phyloP scores from a whole-genome alignment of 1,140 invertebrate genomes.

The Euglossa dilemma region DNA sequence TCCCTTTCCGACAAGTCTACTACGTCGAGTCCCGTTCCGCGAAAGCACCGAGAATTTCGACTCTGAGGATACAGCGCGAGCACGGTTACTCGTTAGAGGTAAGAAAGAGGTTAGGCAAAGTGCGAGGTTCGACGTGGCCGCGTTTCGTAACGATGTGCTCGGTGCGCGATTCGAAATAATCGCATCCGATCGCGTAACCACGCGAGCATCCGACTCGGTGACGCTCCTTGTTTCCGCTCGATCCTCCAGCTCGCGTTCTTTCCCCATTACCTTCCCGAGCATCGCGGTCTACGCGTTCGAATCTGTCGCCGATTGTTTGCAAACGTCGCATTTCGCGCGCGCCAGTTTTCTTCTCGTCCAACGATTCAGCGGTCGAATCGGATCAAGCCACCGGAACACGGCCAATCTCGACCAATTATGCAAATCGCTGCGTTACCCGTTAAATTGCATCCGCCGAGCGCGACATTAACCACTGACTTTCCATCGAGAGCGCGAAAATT shows the following conservation, averaged over 20 bases:
- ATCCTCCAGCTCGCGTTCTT: not conserved
- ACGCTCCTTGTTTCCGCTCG: not conserved
- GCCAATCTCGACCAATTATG: conserved; percentile 71
- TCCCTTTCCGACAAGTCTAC: too few relatives aligned
- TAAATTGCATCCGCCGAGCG: conserved; percentile 68
- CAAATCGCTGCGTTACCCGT: conserved; percentile 70
- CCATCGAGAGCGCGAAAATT: conserved; percentile 54
- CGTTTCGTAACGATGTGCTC: not conserved
- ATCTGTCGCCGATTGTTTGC: not conserved
- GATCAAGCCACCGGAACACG: conserved; percentile 24
- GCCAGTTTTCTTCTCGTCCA: not conserved
- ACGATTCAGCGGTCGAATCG: conserved; percentile 15
- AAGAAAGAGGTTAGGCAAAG: not conserved
- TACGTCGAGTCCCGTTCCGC: too few relatives aligned
- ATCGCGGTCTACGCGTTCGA: not conserved
- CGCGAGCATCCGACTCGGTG: too few relatives aligned
- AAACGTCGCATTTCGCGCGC: not conserved
- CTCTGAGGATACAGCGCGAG: too few relatives aligned
- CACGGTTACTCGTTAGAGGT: too few relatives aligned
- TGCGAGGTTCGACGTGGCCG: not conserved
- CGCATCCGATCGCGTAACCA: not conserved
- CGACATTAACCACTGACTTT: conserved; percentile 64
- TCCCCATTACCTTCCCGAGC: too few relatives aligned
- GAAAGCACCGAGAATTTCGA: too few relatives aligned
- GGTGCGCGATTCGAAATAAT: not conserved